phyloP scores from a whole-genome alignment of 1,140 invertebrate genomes.

The Drosophila simulans region DNA sequence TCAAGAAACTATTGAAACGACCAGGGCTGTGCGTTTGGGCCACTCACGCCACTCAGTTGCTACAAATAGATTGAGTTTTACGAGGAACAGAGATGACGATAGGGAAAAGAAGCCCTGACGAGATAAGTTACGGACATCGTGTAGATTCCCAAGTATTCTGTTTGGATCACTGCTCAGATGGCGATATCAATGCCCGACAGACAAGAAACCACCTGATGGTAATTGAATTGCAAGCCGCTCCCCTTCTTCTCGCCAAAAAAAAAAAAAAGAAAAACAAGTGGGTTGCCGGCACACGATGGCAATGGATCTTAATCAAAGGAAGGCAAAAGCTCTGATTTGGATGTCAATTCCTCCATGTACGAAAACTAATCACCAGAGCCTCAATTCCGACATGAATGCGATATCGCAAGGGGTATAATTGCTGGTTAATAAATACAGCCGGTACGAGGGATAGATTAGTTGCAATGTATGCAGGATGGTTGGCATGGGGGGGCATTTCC shows the following conservation, averaged over 20 bases:
- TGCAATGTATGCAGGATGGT: not conserved
- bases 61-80: slow-evolving; percentile 57
- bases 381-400: slow-evolving; percentile 5
- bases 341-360: slow-evolving; percentile 25
- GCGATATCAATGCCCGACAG: slow-evolving; percentile 20
- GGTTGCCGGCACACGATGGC: slow-evolving; percentile 11
- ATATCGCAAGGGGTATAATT: not conserved
- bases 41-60: slow-evolving; percentile 52
- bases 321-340: slow-evolving; percentile 15
- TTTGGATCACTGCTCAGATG: slow-evolving; percentile 29
- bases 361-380: slow-evolving; percentile 12
- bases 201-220: slow-evolving; percentile 11
- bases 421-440: not conserved
- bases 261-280: not conserved
- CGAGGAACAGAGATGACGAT: slow-evolving; percentile 11
- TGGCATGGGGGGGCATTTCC: not conserved
- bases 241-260: not conserved
- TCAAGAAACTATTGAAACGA: not conserved
- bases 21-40: slow-evolving; percentile 40
- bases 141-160: slow-evolving; percentile 28
- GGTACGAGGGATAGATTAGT: slow-evolving; percentile 1
- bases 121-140: slow-evolving; percentile 3
- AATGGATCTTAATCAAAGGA: slow-evolving; percentile 24
- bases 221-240: slow-evolving; percentile 1
- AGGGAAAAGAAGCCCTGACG: not conserved